Base-by-base conservation (phyloP, 1,140 invertebrate species). In the Anthonomus grandis region DNA sequence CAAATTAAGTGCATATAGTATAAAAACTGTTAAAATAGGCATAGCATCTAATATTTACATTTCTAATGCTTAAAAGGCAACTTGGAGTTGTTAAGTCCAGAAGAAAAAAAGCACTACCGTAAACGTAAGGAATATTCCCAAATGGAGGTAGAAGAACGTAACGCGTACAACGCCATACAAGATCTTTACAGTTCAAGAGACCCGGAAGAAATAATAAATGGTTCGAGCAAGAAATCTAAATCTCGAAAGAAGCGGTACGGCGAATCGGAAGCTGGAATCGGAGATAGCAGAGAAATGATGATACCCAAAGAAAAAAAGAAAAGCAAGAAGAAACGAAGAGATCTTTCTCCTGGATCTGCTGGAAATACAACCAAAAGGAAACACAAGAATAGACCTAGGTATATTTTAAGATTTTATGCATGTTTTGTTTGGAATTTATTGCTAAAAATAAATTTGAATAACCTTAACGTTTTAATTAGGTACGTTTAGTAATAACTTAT, bases 261-360 rank as follows among this genome's bases (percentile, higher is more conserved):
- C n/a, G 66, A 68, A 25, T 23, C 56, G 0, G 70, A 72, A 50
- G 31, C 58, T 19, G 69, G 70, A 8, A 66, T 73, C 37, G 70
- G 71, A 19, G 69, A 74, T 51, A 74, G 72, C 48, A 59, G 70
- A n/a, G 72, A 74, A 57, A 70, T 71, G 66, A 74, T 74, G 68
- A 71, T 74, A 13, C 70, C 72, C 0, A 71, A 70, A 42, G 70
- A 72, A 25, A 71, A 70, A 53, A 59, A 60, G 18, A 72, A 73
- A 41, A 70, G 64, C 31, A 71, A 71, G 42, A 74, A 74, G 57
- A 72, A 72, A 38, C 70, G 70, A 57, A 59, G 70, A 17, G 72
- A 74, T 56, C 60, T 59, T 15, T 70, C 68, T 6, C 68, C 66
- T 10, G 51, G 54, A 31, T 55, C 52, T 2, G 24, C 41, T 4